phyloP scores from a whole-genome alignment of 2,113 vertebrate species.

The Pterophyllum scalare region DNA sequence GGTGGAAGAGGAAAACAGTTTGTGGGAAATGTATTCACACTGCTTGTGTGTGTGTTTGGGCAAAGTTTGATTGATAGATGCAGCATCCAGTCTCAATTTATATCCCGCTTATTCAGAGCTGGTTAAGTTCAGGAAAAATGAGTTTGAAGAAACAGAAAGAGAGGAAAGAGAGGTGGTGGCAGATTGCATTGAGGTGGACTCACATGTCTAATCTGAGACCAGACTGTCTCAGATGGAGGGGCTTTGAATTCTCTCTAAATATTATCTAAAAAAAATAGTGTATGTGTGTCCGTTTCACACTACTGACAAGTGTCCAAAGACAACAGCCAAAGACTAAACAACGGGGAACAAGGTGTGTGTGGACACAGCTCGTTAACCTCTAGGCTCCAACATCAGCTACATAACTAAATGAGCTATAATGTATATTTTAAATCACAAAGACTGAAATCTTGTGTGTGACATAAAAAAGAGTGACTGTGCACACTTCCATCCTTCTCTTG shows the following conservation, averaged over 20 bases:
- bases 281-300: slow-evolving; percentile 86
- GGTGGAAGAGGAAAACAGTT: slow-evolving; percentile 80
- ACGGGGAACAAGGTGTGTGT: not conserved
- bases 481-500: slow-evolving; percentile 13
- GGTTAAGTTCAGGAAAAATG: slow-evolving; percentile 98
- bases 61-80: slow-evolving; percentile 90
- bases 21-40: slow-evolving; percentile 88
- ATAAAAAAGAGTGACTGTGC: not conserved
- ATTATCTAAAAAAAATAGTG: slow-evolving; percentile 99
- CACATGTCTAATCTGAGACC: slow-evolving; percentile 84
- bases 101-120: slow-evolving; percentile 92
- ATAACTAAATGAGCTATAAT: not conserved
- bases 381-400: too few relatives aligned
- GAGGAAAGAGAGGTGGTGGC: slow-evolving; percentile 90
- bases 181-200: slow-evolving; percentile 87
- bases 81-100: slow-evolving; percentile 90
- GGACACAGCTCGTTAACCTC: not conserved
- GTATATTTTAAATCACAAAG: not conserved
- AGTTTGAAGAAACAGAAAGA: slow-evolving; percentile 80
- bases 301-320: slow-evolving; percentile 87
- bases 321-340: slow-evolving; percentile 19
- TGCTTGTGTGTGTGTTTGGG: slow-evolving; percentile 32
- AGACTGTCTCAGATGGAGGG: slow-evolving; percentile 54
- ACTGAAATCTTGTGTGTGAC: not conserved
- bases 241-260: slow-evolving; percentile 89